Evolutionary conservation across 2,797 vertebrate genomes (phyloP).

Genomic region (Syndactyla subalaris): DNA sequence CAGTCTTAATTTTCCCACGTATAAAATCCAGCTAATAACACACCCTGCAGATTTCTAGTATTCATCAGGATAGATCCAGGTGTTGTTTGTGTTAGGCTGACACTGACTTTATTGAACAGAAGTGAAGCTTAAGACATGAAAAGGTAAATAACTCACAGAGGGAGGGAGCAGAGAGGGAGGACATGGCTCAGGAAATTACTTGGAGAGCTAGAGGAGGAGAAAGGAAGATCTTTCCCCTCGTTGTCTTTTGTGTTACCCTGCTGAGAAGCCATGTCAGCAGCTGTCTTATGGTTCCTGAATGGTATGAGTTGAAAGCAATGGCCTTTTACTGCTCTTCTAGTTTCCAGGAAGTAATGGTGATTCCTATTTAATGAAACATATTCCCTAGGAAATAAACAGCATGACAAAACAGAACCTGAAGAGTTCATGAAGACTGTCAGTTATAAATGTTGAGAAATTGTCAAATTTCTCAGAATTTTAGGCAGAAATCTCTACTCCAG

Average conservation of each 20-base stretch:
- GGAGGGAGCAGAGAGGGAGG: background rate
- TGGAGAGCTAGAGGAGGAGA: background rate
- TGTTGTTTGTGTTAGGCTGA: background rate
- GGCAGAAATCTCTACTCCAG: background rate
- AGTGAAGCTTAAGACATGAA: background rate
- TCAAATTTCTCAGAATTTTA: background rate
- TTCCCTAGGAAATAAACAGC: background rate
- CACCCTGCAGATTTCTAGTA: background rate
- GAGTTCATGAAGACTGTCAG: background rate
- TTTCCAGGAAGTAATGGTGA: background rate
- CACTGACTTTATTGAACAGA: background rate
- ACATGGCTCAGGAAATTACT: background rate
- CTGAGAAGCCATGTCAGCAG: background rate
- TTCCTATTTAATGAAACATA: background rate
- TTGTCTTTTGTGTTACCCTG: background rate
- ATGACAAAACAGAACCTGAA: background rate
- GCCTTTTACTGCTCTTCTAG: background rate
- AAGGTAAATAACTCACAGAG: background rate
- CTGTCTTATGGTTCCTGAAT: background rate
- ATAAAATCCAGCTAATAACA: background rate
- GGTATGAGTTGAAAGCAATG: background rate
- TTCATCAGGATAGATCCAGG: background rate
- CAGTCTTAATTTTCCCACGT: background rate
- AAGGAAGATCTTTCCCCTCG: background rate
- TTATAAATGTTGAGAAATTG: background rate